Conservation (phyloP, 2,888 invertebrate species). For the Mesorhabditis sp. region DNA sequence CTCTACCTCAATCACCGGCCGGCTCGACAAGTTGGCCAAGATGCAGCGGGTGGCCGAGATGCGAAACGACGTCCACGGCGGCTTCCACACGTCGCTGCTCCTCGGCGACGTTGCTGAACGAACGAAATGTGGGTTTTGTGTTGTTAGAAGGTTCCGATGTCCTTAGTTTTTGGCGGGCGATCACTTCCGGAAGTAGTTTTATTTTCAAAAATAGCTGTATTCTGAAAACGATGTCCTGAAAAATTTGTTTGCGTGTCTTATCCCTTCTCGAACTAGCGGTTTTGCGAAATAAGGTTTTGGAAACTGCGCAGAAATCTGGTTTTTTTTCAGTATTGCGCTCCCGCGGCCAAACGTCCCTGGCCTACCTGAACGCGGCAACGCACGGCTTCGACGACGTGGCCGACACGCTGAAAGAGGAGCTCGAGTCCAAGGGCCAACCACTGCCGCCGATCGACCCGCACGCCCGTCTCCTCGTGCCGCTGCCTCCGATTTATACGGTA, state of each 20-base stretch:
- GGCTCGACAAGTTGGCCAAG: constrained; percentile 89
- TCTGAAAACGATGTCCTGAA: no score
- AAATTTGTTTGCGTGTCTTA: no score
- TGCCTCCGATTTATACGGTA: constrained; percentile 74
- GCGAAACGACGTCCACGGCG: constrained; percentile 89
- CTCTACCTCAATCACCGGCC: constrained; percentile 89
- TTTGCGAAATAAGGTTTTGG: no score
- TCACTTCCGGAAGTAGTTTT: no score
- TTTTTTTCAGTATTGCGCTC: constrained; percentile 67
- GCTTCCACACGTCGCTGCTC: constrained; percentile 88
- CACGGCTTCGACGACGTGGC: constrained; percentile 81
- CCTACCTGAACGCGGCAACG: constrained; percentile 88
- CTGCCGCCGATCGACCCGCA: constrained; percentile 73
- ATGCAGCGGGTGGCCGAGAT: constrained; percentile 99
- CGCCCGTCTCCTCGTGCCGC: constrained; percentile 77
- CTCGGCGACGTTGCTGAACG: constrained; percentile 87
- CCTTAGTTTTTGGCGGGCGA: no score
- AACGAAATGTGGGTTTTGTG: constrained; percentile 65
- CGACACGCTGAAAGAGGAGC: constrained; percentile 65
- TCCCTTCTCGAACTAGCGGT: no score
- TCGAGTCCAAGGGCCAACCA: constrained; percentile 43
- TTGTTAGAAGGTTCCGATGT: constrained; percentile 20
- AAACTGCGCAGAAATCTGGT: background rate
- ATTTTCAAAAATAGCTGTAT: no score
- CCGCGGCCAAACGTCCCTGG: constrained; percentile 66